phyloP scores from a whole-genome alignment of 2,888 invertebrate species.

The Horisme vitalbata region DNA sequence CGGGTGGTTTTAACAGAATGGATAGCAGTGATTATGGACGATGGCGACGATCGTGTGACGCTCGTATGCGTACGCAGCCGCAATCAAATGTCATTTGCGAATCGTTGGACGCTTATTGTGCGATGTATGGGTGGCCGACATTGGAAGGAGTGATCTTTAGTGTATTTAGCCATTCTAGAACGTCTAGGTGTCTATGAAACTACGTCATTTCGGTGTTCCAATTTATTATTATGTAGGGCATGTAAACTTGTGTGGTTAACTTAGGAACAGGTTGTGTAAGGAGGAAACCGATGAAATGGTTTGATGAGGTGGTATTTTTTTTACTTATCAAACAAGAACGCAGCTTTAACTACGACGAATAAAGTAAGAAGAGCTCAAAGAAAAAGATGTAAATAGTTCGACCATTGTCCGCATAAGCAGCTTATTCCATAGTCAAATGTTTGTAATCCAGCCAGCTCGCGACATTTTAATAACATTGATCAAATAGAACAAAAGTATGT shows the following conservation, averaged over 20 bases:
- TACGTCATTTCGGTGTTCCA: background rate
- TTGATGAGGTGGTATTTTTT: background rate
- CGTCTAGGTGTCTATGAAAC: constrained; percentile 3
- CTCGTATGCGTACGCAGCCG: constrained; percentile 47
- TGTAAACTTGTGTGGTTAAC: no score
- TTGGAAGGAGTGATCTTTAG: constrained; percentile 5
- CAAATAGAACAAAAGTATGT: constrained; percentile 84
- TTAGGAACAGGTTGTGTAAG: no score
- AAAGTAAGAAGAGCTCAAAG: background rate
- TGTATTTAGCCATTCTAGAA: constrained; percentile 8
- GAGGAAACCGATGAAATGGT: background rate
- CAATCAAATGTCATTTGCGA: constrained; percentile 51
- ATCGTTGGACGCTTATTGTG: constrained; percentile 43
- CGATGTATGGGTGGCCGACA: constrained; percentile 12
- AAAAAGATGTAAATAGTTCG: constrained; percentile 11
- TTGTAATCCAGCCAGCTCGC: constrained; percentile 75
- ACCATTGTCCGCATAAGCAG: constrained; percentile 44
- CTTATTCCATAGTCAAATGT: constrained; percentile 74
- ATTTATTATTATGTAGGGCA: no score
- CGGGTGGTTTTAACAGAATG: constrained; percentile 84
- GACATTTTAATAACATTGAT: constrained; percentile 84
- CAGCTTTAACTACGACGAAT: background rate
- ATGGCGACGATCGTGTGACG: constrained; percentile 68
- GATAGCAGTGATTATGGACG: constrained; percentile 82
- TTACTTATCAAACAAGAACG: no score